Base-by-base conservation (phyloP, 2,797 vertebrate species). In the Rhinophrynus dorsalis region DNA sequence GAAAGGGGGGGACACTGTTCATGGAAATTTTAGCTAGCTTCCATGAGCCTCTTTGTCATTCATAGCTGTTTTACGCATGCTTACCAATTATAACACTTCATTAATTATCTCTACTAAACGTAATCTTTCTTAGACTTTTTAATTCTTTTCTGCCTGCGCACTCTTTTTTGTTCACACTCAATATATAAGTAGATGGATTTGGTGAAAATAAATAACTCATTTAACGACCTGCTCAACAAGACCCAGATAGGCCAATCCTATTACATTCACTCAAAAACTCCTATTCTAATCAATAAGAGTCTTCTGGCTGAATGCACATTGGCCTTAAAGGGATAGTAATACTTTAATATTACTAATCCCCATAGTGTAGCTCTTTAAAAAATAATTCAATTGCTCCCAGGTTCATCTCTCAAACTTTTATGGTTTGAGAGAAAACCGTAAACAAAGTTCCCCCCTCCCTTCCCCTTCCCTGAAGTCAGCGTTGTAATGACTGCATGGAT, bases 31-130 rank as follows among this genome's bases (percentile, higher is more conserved):
- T 35, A 60, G 57, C 60, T 32, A 52, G 35, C 51, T 61, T 52
- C 47, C 37, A 52, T 33, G 35, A 61, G 24, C 56, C 56, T 68
- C 50, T 32, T 29, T 59, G 67, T 69, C 47, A 61, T 45, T 69
- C 29, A 29, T 32, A 52, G 45, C 21, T 78, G 81, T 83, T 82
- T 88, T 81, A 83, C 81, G 83, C 82, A 79, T 82, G 81, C 79
- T 77, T 83, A 81, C 78, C 83, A 88, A 87, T 89, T 86, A 85
- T 78, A 85, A 86, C 81, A 83, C 82, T 80, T 82, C 56, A 78
- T 82, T 89, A 88, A 89, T 89, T 88, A 90, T 84, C 81, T 76
- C 73, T 80, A 81, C 80, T 83, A 84, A 78, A 81, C 80, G 78
- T 83, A 80, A 84, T 88, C 81, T 86, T 83, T 84, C 81, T 33